Evolutionary conservation across 2,113 vertebrate genomes (phyloP).

Genomic region (Anoplopoma fimbria): DNA sequence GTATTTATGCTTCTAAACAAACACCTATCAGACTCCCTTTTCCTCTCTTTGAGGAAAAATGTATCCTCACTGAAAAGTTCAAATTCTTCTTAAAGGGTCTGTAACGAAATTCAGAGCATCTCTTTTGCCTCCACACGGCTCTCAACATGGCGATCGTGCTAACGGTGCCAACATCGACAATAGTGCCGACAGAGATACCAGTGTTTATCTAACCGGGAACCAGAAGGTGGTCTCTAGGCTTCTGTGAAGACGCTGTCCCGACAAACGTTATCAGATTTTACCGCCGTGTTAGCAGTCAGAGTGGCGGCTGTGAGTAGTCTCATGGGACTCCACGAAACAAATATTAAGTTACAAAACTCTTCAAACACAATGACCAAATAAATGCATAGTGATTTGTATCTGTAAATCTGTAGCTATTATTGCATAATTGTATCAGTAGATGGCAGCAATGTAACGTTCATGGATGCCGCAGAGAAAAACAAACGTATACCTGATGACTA

Average conservation of each 20-base stretch:
- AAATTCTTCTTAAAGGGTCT: neutral
- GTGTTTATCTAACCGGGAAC: too few relatives aligned
- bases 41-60: neutral
- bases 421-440: neutral
- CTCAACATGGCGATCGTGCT: too few relatives aligned
- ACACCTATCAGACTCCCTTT: neutral
- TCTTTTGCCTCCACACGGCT: too few relatives aligned
- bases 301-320: too few relatives aligned
- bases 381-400: neutral
- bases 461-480: neutral
- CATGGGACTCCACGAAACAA: too few relatives aligned
- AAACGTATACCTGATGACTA: neutral
- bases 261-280: too few relatives aligned
- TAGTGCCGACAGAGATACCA: too few relatives aligned
- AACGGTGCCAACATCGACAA: too few relatives aligned
- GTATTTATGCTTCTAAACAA: neutral
- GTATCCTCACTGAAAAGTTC: neutral
- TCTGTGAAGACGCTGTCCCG: too few relatives aligned
- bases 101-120: too few relatives aligned
- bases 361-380: neutral
- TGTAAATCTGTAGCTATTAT: neutral
- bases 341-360: neutral
- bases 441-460: neutral
- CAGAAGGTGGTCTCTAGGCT: too few relatives aligned
- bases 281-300: too few relatives aligned